phyloP scores from a whole-genome alignment of 2,113 vertebrate genomes.

The Mesocricetus auratus region DNA sequence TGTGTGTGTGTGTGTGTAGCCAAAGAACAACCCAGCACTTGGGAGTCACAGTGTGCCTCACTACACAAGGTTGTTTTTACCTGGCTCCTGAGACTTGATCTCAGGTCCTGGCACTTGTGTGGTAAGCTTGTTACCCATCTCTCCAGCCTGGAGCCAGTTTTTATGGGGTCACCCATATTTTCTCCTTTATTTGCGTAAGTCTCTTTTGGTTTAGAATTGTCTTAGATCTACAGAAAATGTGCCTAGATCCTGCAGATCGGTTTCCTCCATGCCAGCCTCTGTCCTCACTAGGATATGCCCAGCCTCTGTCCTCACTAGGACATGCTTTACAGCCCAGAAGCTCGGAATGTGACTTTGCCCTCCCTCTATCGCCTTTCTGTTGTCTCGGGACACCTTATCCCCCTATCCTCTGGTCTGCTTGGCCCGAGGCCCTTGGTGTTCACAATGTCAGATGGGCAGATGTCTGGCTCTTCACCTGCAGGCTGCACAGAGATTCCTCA shows the following conservation, averaged over 20 bases:
- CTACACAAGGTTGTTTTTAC: not conserved
- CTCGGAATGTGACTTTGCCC: rapidly evolving
- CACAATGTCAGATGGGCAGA: not conserved
- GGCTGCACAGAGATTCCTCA: not conserved
- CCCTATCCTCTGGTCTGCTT: not conserved
- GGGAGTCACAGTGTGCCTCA: too few species aligned
- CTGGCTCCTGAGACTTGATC: not conserved
- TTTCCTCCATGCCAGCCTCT: not conserved
- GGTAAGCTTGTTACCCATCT: not conserved
- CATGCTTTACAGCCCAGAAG: rapidly evolving
- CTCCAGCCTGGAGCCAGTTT: not conserved
- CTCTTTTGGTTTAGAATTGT: not conserved
- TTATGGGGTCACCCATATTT: slow-evolving; percentile 43
- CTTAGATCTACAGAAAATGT: not conserved
- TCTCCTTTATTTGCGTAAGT: not conserved
- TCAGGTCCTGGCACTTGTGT: not conserved
- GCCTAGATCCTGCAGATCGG: not conserved
- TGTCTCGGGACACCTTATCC: not conserved
- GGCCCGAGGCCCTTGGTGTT: not conserved
- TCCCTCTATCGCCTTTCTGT: rapidly evolving
- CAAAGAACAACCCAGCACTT: too few species aligned
- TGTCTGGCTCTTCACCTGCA: rapidly evolving
- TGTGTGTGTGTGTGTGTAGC: not conserved
- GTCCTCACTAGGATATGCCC: rapidly evolving
- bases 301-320: rapidly evolving